Percentiles rank a stretch among this genome's conserved stretches.
Evolutionary conservation across 2,797 vertebrate genomes (phyloP).

Genomic region (Eutrigla gurnardus): DNA sequence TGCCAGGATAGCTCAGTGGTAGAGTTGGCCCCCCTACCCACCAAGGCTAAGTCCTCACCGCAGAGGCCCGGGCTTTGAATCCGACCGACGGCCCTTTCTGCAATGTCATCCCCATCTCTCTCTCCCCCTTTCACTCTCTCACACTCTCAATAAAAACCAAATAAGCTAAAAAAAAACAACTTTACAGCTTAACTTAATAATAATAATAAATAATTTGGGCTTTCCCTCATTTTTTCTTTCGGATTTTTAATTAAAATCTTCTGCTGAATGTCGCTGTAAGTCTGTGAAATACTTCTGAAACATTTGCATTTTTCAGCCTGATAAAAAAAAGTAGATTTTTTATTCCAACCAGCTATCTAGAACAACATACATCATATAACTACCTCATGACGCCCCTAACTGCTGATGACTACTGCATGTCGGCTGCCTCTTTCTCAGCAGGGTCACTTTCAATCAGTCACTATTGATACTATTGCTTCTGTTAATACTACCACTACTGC

Average conservation of each 20-base stretch:
- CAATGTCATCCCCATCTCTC: no score
- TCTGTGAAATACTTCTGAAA: neutral
- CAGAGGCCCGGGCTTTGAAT: no score
- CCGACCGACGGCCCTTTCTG: no score
- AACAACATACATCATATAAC: neutral
- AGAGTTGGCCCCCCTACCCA: no score
- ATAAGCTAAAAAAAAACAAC: no score
- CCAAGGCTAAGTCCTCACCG: no score
- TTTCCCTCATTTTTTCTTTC: neutral
- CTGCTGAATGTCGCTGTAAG: neutral
- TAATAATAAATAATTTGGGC: slow-evolving; percentile 7
- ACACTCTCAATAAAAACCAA: no score
- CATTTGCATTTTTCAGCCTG: slow-evolving; percentile 9
- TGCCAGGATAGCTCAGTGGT: no score
- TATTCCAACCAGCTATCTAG: neutral
- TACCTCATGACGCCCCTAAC: neutral
- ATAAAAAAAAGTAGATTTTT: neutral
- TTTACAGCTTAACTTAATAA: slow-evolving; percentile 12
- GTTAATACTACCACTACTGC: no score
- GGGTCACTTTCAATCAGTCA: slow-evolving; percentile 9
- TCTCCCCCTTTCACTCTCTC: no score
- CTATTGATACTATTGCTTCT: no score
- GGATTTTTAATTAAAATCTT: slow-evolving; percentile 3
- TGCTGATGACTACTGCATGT: neutral
- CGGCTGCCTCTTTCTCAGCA: slow-evolving; percentile 1